Evolutionary conservation across 2,888 invertebrate genomes (phyloP), one percentile per base, ranked within the genome.

Genomic region (Epinotia ramella): DNA sequence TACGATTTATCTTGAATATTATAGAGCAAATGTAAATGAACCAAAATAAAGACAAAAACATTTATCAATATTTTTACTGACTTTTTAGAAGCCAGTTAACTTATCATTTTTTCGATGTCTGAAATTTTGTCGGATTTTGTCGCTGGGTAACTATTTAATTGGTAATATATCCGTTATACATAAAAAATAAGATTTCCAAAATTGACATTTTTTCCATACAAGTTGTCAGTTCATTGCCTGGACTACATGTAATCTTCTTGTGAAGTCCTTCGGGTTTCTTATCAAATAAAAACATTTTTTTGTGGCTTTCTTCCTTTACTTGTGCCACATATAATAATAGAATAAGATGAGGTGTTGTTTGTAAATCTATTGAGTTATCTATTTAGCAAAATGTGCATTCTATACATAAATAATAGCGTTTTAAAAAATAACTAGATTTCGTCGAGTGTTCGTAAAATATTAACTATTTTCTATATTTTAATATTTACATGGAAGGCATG

Each of bases 401-500:
- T 56, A 77, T 69, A 77, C 28, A 70, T 66, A 75, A 72, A 63
- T 67, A 72, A 67, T 59, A 68, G 71, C 63, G 62, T 64, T 75
- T 73, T 59, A 64, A 65, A 59, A 70, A 77, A 77, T 62, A 75
- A 74, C 56, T 63, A 64, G 64, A 65, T 74, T 73, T 75, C 63
- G 53, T 75, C 69, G 66, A 77, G 75, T 66, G 73, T 78, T 74
- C 40, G 71, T 75, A 79, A 77, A 76, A 79, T 74, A 77, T 76
- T 59, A 73, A 72, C 56, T 71, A 73, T 75, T 72, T 73, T 73
- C 57, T 77, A 76, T 78, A 77, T 84, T 80, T 70, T 71, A 65
- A 70, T 91, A 92, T 92, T 85, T 92, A 92, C 92, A 93, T 91
- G 91, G 91, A 92, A 92, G 91, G 92, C 91, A 87, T 89, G 84